These are phyloP conservation scores for Otocyon megalotis DNA, from an alignment of 2,113 vertebrate genomes.

Conservation along the genomic window DNA sequence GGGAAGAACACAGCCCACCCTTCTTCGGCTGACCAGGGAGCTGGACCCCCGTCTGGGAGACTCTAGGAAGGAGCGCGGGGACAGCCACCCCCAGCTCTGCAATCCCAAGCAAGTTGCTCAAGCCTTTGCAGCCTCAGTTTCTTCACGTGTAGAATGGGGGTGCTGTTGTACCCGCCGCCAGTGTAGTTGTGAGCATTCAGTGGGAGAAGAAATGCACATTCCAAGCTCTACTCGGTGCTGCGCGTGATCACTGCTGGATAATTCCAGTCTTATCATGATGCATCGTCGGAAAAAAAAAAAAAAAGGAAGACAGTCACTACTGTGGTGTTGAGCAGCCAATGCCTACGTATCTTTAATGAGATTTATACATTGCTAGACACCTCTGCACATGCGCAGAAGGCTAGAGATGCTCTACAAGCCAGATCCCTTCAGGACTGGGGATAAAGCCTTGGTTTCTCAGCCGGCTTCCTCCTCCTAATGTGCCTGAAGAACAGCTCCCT, in stretches of 20 bases:
- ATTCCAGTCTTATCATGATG: rapidly evolving
- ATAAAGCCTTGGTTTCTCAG: neutral
- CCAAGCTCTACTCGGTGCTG: rapidly evolving
- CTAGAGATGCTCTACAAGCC: neutral
- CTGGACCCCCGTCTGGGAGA: rapidly evolving
- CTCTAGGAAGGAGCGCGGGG: neutral
- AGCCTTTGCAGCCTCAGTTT: neutral
- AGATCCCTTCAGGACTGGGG: neutral
- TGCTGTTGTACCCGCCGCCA: rapidly evolving
- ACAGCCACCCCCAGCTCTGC: neutral
- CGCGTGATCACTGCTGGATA: rapidly evolving
- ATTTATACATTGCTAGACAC: rapidly evolving
- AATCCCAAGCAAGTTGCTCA: neutral
- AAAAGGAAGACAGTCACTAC: neutral
- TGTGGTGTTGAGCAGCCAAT: neutral
- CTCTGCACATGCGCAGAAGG: rapidly evolving
- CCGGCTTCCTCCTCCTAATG: neutral
- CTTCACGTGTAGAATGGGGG: neutral
- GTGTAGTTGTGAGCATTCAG: rapidly evolving
- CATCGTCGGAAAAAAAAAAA: neutral
- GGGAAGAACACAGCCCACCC: rapidly evolving
- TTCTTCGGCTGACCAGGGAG: rapidly evolving
- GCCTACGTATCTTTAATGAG: no score
- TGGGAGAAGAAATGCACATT: rapidly evolving
- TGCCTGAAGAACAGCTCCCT: neutral